Evolutionary conservation across 2,113 vertebrate genomes (phyloP), one percentile per base, ranked within the genome.

Genomic region (Circaetus cinerascens): DNA sequence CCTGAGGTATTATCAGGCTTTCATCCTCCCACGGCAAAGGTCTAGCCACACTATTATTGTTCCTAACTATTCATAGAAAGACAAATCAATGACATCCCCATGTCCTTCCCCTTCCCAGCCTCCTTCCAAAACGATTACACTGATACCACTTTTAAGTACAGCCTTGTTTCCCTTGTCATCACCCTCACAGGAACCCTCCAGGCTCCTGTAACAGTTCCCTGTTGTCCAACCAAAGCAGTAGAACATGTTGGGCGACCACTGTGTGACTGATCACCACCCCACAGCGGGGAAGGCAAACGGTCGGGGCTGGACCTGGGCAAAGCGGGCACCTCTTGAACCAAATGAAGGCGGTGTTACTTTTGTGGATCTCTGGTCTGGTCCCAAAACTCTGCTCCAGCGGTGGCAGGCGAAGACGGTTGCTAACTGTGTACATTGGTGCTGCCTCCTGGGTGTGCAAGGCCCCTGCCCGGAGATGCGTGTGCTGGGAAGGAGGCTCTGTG

Each of bases 181-280:
- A 45, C 59, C 48, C 45, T 45, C 55, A 8, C n/a, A 64, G 67
- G 80, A 92, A 69, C 71, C 83, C 45, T 60, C n/a, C 32, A 72
- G 57, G 69, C 40, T 80, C 48, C 63, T 90, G 71, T 76, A 76
- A 72, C 41, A 68, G 45, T 88, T 93, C 66, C 1, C 1, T 38
- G 34, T 86, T 77, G 71, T 83, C 72, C 72, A 73, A 8, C 59
- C 79, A 56, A 95, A 96, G 94, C 45, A 3, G 93, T 34, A 95
- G 86, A 95, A 95, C 93, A 77, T 91, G 88, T 92, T 68, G 79
- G 79, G 88, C 86, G 71, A 95, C 48, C 45, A 51, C 30, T 30
- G 15, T 55, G 76, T 76, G 68, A 77, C 59, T 80, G 84, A 73
- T 69, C 20, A 20, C 51, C 48, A 64, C 51, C 11, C n/a, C 8